phyloP scores from a whole-genome alignment of 2,888 invertebrate species.

The Ectobius pallidus region DNA sequence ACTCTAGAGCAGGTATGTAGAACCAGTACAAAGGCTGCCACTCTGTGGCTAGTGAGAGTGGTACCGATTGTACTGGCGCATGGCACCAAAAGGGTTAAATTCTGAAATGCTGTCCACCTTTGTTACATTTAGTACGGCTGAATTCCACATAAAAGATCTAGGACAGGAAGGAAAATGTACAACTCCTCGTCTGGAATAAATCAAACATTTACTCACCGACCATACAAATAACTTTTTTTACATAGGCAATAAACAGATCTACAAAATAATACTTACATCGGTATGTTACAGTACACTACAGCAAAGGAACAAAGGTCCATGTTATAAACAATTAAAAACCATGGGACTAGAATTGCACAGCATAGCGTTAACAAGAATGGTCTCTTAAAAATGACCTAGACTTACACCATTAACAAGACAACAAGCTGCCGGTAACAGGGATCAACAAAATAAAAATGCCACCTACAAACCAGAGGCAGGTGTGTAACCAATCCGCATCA shows the following conservation, averaged over 20 bases:
- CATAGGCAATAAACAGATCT: conserved; percentile 19
- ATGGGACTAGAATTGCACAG: conserved; percentile 19
- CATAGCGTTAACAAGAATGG: conserved; percentile 5
- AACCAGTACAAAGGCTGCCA: too few species aligned
- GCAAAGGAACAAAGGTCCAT: not conserved
- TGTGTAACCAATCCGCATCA: too few species aligned
- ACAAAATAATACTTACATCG: not conserved
- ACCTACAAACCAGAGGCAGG: too few species aligned
- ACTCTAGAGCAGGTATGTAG: too few species aligned
- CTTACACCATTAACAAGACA: conserved; percentile 15
- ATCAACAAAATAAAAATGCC: conserved; percentile 10
- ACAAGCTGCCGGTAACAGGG: conserved; percentile 24
- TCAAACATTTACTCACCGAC: conserved; percentile 15
- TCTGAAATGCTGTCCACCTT: too few species aligned
- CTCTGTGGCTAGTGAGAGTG: too few species aligned
- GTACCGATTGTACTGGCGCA: too few species aligned
- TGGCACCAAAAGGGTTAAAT: too few species aligned
- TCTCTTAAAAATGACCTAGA: conserved; percentile 4
- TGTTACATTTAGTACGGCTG: too few species aligned
- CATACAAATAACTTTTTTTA: conserved; percentile 17
- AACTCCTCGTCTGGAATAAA: not conserved
- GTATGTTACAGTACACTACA: not conserved
- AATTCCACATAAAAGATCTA: too few species aligned
- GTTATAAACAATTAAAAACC: not conserved
- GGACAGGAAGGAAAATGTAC: too few species aligned